These are phyloP conservation scores for Reinhardtius hippoglossoides DNA, from an alignment of 2,113 vertebrate species.

Conservation along the genomic window DNA sequence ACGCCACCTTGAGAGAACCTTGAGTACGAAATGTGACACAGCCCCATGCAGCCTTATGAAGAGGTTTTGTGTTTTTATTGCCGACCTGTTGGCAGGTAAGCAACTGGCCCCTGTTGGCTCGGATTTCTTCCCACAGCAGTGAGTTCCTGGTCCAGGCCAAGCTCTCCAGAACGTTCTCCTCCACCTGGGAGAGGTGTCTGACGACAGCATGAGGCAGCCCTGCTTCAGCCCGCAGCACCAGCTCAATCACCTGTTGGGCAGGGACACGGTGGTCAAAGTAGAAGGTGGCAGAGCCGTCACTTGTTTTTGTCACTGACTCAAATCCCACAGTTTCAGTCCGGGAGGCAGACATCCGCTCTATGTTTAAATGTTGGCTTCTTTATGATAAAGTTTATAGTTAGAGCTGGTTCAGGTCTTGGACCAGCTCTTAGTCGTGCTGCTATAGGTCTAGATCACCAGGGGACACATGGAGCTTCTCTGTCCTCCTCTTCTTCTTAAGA, in stretches of 20 bases:
- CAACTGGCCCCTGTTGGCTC: slow-evolving; percentile 82
- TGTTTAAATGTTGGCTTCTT: too few relatives aligned
- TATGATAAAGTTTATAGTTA: too few relatives aligned
- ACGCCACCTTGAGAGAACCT: neutral
- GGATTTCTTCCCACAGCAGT: slow-evolving; percentile 86
- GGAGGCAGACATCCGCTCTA: too few relatives aligned
- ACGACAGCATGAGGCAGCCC: slow-evolving; percentile 82
- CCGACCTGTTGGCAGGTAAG: slow-evolving; percentile 88
- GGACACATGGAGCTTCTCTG: too few relatives aligned
- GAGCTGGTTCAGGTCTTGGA: too few relatives aligned
- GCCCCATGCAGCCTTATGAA: neutral
- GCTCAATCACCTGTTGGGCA: slow-evolving; percentile 85
- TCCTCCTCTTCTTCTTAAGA: too few relatives aligned
- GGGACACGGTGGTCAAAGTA: neutral
- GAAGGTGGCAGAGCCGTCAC: too few relatives aligned
- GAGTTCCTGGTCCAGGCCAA: slow-evolving; percentile 88
- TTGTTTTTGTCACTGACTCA: too few relatives aligned
- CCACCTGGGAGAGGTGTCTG: slow-evolving; percentile 85
- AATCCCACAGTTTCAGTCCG: too few relatives aligned
- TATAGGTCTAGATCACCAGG: too few relatives aligned
- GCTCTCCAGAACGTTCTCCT: slow-evolving; percentile 88
- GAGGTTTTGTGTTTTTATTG: neutral
- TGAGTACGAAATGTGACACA: neutral
- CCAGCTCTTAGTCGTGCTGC: too few relatives aligned
- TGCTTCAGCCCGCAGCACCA: slow-evolving; percentile 84